Evolutionary conservation across 2,888 invertebrate species (phyloP).

Genomic region (Torymus aiolomorphi): DNA sequence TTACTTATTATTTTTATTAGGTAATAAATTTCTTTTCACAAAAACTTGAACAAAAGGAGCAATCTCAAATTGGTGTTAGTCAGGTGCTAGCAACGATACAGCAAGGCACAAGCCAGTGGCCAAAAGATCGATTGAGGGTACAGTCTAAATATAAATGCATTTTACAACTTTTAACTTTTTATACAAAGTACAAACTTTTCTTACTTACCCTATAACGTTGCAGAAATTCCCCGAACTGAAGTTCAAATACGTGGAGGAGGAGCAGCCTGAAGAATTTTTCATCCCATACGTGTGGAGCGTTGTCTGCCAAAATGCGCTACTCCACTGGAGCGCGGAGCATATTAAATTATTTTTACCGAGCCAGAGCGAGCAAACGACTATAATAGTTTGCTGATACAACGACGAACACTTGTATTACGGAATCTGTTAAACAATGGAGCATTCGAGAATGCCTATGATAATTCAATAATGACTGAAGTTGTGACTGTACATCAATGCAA

Average conservation of each 20-base stretch:
- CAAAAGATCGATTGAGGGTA: constrained; percentile 94
- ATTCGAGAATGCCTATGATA: constrained; percentile 28
- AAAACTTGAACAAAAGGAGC: constrained; percentile 79
- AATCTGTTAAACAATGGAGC: constrained; percentile 43
- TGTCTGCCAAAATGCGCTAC: constrained; percentile 78
- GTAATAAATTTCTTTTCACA: constrained; percentile 84
- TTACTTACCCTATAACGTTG: constrained; percentile 61
- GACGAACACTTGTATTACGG: constrained; percentile 33
- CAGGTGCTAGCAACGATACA: constrained; percentile 93
- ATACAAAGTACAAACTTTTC: neutral
- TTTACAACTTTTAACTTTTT: no score
- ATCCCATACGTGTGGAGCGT: constrained; percentile 99
- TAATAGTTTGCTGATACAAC: constrained; percentile 73
- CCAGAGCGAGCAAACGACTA: constrained; percentile 71
- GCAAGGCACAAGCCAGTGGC: constrained; percentile 95
- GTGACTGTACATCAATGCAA: constrained; percentile 19
- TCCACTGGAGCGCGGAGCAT: constrained; percentile 73
- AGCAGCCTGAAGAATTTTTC: constrained; percentile 98
- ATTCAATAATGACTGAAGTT: constrained; percentile 37
- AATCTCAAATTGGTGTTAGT: constrained; percentile 84
- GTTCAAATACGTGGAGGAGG: constrained; percentile 99
- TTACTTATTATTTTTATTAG: constrained; percentile 72
- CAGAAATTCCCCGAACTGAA: constrained; percentile 99
- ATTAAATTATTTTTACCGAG: constrained; percentile 72
- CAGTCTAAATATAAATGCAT: no score